Evolutionary conservation across 2,888 invertebrate species (phyloP), one percentile per base, ranked within the genome.

Genomic region (Chalcis sispes): DNA sequence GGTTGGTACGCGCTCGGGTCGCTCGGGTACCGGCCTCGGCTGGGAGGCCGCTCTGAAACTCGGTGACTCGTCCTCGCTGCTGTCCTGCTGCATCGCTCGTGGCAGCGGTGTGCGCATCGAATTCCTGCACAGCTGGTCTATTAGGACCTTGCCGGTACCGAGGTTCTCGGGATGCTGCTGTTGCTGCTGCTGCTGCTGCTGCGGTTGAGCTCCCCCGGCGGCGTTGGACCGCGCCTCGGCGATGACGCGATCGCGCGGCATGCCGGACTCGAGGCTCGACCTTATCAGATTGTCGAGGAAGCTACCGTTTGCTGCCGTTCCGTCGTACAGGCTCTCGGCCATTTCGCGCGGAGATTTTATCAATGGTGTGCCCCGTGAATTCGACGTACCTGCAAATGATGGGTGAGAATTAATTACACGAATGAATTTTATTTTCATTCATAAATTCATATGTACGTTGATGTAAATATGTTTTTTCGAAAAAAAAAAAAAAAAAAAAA

Each of bases 251-350:
- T 88, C 88, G 71, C 88, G 83, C 27, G 90, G 90, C 82, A 92
- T 92, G 4, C 93, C 93, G 42, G 93, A 92, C 87, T 95, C 95
- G 78, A 96, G 90, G 81, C 94, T 94, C 80, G 95, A 95, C 82
- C 95, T 91, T 81, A 96, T 96, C 83, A 96, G 94, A 66, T 95
- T 95, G 85, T 96, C 95, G 66, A 95, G 90, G 87, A 95, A 95
- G 84, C 93, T 90, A n/a, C 95, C 94, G 80, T 95, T 95, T 80
- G 94, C 93, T 3, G 91, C 91, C 56, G 91, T 89, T 20, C 90
- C 91, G 87, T 94, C 91, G 90, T 95, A 91, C 64, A 93, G 87
- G 66, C 91, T 92, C 83, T 93, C 93, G 36, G 92, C 91, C 80
- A 92, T 90, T 80, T 93, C 93, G 61, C 92, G 89, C 13, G 90